Conservation (phyloP, 2,113 vertebrate genomes). For the Variabilichromis moorii region DNA sequence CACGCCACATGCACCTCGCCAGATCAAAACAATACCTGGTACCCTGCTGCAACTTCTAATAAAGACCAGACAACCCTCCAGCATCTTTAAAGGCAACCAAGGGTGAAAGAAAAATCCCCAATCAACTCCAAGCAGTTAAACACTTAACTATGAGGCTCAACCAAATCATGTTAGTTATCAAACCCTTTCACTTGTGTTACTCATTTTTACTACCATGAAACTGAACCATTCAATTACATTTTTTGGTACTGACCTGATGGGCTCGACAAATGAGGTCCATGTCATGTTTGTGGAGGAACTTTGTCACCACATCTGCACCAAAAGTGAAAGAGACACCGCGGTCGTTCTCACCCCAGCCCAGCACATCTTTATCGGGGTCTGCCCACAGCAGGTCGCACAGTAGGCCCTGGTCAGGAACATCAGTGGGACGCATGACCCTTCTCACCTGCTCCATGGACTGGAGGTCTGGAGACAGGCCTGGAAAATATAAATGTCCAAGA, state of each 20-base stretch:
- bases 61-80: background rate
- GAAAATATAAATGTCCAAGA: fast-evolving
- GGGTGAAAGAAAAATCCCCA: background rate
- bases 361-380: constrained; percentile 93
- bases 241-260: constrained; percentile 81
- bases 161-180: background rate
- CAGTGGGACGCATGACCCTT: constrained; percentile 93
- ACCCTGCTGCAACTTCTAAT: background rate
- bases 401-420: constrained; percentile 94
- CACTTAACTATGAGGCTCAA: background rate
- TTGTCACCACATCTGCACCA: constrained; percentile 91
- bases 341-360: constrained; percentile 96
- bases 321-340: constrained; percentile 95
- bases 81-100: background rate
- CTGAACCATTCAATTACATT: background rate
- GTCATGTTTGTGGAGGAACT: constrained; percentile 96
- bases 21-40: background rate
- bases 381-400: constrained; percentile 94
- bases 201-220: background rate
- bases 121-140: background rate
- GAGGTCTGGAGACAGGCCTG: constrained; percentile 90
- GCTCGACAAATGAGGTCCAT: constrained; percentile 96
- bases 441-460: constrained; percentile 97
- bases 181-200: background rate
- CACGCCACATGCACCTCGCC: background rate